Conservation (phyloP, 2,888 invertebrate genomes). For the Mesorhabditis belari region DNA sequence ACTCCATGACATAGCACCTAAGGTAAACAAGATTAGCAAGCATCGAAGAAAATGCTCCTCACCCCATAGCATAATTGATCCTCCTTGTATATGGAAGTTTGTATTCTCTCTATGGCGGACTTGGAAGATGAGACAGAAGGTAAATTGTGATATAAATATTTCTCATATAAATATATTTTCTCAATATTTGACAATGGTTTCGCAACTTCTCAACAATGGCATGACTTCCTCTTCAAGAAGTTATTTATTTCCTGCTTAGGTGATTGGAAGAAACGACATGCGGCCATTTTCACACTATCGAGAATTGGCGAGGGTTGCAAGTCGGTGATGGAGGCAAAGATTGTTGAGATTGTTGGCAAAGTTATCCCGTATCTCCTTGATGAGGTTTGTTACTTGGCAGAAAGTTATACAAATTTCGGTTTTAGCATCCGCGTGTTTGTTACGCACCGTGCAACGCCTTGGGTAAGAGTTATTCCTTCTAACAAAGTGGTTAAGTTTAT, state of each 20-base stretch:
- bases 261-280: constrained; percentile 67
- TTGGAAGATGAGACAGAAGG: constrained; percentile 85
- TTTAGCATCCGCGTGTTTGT: constrained; percentile 78
- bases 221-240: too few species aligned
- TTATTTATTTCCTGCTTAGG: constrained; percentile 44
- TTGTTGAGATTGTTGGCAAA: constrained; percentile 84
- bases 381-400: constrained; percentile 63
- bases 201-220: too few species aligned
- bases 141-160: too few species aligned
- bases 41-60: too few species aligned
- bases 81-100: too few species aligned
- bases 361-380: constrained; percentile 79
- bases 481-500: too few species aligned
- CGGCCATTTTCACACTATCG: constrained; percentile 95
- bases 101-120: constrained; percentile 89
- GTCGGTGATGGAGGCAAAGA: constrained; percentile 89
- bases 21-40: too few species aligned
- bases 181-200: too few species aligned
- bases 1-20: too few species aligned
- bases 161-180: too few species aligned
- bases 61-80: too few species aligned
- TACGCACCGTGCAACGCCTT: constrained; percentile 97
- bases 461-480: too few species aligned
- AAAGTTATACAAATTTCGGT: not conserved
- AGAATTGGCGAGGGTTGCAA: constrained; percentile 97